Base-by-base conservation (phyloP, 2,113 vertebrate genomes). In the Petroica traversi region DNA sequence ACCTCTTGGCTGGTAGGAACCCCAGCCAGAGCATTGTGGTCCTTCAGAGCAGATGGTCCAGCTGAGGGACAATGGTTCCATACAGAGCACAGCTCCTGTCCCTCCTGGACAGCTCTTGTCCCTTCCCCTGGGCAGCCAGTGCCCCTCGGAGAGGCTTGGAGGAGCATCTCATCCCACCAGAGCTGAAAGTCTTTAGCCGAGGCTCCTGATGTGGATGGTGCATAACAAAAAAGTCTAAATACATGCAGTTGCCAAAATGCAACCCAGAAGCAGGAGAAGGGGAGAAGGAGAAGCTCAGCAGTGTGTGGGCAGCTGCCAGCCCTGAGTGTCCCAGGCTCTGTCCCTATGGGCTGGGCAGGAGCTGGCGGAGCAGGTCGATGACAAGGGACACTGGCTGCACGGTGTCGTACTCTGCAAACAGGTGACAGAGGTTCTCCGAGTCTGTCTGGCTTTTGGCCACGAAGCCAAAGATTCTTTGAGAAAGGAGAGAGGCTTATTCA, bases 401-500 rank as follows among this genome's bases (percentile, higher is more conserved):
- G 0, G 94, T 22, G 85, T 99, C 99, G 2, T 99, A 98, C 64
- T 99, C 99, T 0, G 99, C 98, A 43, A 99, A 99, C 73, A 99
- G 97, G 92, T 99, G 99, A 85, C 99, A 99, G 14, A 99, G 91
- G 8, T 99, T 99, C 96, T 98, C 98, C 28, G 97, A 79, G 14
- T 98, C 98, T 2, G 98, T 97, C 49, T 97, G 97, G 75, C 96
- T 99, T 94, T 99, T 99, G 67, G 98, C 98, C 93, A 99, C 98
- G 6, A 99, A 98, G 54, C 99, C 99, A 51, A 99, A 99, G 96
- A 99, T 98, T 90, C 99, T 99, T 97, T 75, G 69, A 43, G 14
- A 63, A 75, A 64, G 77, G 68, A 97, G 71, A 46, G 67, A 85
- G 88, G 49, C 6, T 29, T 8, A 13, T 17, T 89, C 22, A 48